phyloP scores from a whole-genome alignment of 2,888 invertebrate species.

The Himalopsyche tibetana region DNA sequence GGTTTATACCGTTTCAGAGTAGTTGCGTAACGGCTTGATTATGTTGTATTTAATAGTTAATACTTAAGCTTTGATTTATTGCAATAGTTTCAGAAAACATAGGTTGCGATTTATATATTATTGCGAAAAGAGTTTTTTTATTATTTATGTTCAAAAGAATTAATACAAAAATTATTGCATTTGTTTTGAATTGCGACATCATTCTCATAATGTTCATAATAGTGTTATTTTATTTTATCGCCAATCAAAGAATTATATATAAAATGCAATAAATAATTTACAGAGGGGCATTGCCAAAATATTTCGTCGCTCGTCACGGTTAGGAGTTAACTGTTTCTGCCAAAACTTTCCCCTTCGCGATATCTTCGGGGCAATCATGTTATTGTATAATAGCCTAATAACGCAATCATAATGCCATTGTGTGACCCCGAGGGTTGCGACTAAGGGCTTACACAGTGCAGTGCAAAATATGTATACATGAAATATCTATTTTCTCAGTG shows the following conservation, averaged over 20 bases:
- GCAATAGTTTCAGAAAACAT: too few relatives aligned
- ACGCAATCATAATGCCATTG: slow-evolving; percentile 56
- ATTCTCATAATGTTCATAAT: too few relatives aligned
- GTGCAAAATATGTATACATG: neutral
- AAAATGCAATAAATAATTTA: neutral
- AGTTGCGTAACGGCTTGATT: too few relatives aligned
- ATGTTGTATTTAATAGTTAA: too few relatives aligned
- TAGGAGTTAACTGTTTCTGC: slow-evolving; percentile 44
- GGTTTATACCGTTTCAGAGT: too few relatives aligned
- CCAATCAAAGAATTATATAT: neutral
- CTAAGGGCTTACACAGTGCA: neutral
- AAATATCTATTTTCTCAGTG: too few relatives aligned
- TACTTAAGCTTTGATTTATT: too few relatives aligned
- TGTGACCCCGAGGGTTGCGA: slow-evolving; percentile 36
- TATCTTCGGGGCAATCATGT: slow-evolving; percentile 29
- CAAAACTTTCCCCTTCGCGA: slow-evolving; percentile 27
- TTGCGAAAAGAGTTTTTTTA: too few relatives aligned
- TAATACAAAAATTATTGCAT: too few relatives aligned
- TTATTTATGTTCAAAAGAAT: too few relatives aligned
- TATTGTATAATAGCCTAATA: slow-evolving; percentile 52
- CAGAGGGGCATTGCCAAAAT: slow-evolving; percentile 44
- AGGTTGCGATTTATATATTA: too few relatives aligned
- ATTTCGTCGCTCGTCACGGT: slow-evolving; percentile 39
- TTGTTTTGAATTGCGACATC: too few relatives aligned
- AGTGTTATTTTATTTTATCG: neutral